Base-by-base conservation (phyloP, 2,888 invertebrate species). In the Thecophora atra region DNA sequence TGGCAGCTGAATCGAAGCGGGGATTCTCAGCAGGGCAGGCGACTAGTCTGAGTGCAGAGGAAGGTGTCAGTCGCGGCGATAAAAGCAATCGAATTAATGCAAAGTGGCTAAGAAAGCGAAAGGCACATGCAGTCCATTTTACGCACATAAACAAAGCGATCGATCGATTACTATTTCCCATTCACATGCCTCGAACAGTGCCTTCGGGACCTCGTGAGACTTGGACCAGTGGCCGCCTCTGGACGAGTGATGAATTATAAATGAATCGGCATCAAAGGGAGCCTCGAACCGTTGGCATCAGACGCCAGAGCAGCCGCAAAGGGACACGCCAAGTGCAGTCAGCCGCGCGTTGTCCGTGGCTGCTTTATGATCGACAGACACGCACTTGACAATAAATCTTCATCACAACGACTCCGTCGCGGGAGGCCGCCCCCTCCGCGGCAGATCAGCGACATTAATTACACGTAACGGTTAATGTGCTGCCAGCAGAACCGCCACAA, bases 221-320 rank as follows among this genome's bases (percentile, higher is more conserved):
- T 37, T 37, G 11, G 37, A 37, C 37, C 37, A 37, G 37, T 37
- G 37, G 24, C 15, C 21, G 56, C 47, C 24, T 26, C 17, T 26
- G 24, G 24, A 15, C 13, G 24, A 26, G 21, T 17, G 21, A 15
- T 30, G 37, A 56, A 56, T 67, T 54, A 67, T 54, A 30, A 21
- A 67, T 67, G 54, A 67, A 67, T 67, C 56, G 67, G 19, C 67
- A 67, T 56, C 67, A 54, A 54, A 67, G 67, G 67, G 67, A 54
- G 56, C 56, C 30, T 67, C 54, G 54, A 54, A 54, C 54, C 67
- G 56, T 67, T 67, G 56, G 37, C 37, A 37, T 51, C 54, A 67
- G 54, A 54, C 54, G 67, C 54, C 21, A 51, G 24, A 24, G 47
- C 24, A 24, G 47, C 44, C 47, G 47, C n/a, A 51, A 44, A 65